Base-by-base conservation (phyloP, 2,888 invertebrate genomes). In the Serrognathus titanus region DNA sequence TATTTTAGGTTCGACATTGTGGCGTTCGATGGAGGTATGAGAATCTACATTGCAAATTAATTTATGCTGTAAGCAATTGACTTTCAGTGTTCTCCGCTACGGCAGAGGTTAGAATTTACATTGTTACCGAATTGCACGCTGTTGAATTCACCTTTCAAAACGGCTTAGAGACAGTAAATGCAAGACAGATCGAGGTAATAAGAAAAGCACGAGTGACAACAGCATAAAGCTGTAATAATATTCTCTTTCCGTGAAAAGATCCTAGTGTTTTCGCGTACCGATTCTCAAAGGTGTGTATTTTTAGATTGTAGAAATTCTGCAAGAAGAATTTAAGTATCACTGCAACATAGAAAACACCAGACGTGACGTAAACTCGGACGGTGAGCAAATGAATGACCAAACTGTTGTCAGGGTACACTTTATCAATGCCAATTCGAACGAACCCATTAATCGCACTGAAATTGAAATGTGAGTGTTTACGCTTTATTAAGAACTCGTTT, bases 271-370 rank as follows among this genome's bases (percentile, higher is more conserved):
- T 31, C 7, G 6, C 6, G 7, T 5, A 6, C 6, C 6, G 24
- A 6, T 3, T 24, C 24, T 24, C 6, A 24, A 2, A 48, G 13
- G 12, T 13, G 38, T 37, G 20, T 24, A 51, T 55, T 70, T 68
- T 3, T 70, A 86, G 86, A 79, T 86, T 50, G 79, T 79, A 13
- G 66, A 78, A 12, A 80, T 82, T 7, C 82, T 87, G 63, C 73
- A 79, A 20, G 63, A 72, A 1, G 77, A 77, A 2, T 83, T 85
- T 71, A 67, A 68, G 24, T 82, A 82, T 76, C 77, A 75, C 40
- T 86, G 86, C 70, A 82, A 83, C 71, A 80, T 85, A 57, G 85
- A 86, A 72, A 79, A 80, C 55, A 79, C 83, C 53, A 69, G 78
- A 45, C 77, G 76, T 1, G 75, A 75, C 35, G 73, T 68, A 10